These are phyloP conservation scores for Brachyhypopomus occidentalis DNA, from an alignment of 2,113 vertebrate species.

Conservation along the genomic window DNA sequence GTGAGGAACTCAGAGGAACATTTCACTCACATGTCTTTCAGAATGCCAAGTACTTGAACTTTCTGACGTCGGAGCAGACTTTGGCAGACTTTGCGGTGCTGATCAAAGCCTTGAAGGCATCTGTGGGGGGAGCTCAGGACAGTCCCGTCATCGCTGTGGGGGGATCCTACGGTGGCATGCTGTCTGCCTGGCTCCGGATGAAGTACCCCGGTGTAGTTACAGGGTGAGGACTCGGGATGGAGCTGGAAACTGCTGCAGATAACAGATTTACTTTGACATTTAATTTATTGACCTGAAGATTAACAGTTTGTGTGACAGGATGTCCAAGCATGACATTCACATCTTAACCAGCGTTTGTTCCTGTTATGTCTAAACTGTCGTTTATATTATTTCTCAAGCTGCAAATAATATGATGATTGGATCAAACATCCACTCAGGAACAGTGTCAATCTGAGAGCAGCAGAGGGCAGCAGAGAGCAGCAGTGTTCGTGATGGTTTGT, in stretches of 20 bases:
- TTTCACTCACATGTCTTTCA: conserved; percentile 56
- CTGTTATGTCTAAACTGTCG: no score
- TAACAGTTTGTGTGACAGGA: no score
- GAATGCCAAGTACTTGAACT: conserved; percentile 90
- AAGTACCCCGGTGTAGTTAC: conserved; percentile 89
- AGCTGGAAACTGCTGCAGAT: no score
- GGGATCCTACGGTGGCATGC: conserved; percentile 95
- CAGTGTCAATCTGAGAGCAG: background rate
- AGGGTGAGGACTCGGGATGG: background rate
- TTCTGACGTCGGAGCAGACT: conserved; percentile 93
- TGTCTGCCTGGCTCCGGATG: conserved; percentile 96
- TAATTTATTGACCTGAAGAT: no score
- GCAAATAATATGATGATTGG: no score
- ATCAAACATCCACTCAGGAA: no score
- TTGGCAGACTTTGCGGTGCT: conserved; percentile 91
- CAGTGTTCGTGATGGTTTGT: background rate
- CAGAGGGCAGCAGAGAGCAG: background rate
- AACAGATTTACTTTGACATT: no score
- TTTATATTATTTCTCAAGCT: no score
- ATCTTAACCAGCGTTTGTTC: no score
- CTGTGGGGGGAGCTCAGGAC: conserved; percentile 69
- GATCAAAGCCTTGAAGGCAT: conserved; percentile 78
- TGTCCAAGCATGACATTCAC: no score
- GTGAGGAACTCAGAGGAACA: background rate
- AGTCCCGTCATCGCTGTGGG: conserved; percentile 91